phyloP scores from a whole-genome alignment of 1,140 invertebrate genomes.

The Drosophila malerkotliana region DNA sequence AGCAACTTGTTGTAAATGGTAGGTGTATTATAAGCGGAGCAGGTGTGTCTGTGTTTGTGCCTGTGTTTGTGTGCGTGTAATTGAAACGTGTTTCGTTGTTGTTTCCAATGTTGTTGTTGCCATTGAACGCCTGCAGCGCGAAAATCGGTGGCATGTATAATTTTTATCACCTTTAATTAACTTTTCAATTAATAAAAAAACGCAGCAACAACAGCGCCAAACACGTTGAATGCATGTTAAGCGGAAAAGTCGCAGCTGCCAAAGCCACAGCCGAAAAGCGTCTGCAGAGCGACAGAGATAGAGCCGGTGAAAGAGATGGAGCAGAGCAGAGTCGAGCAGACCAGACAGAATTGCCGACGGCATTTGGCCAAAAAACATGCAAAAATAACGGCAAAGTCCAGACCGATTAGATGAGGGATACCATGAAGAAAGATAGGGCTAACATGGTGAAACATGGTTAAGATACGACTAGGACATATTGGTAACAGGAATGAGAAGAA shows the following conservation, averaged over 20 bases:
- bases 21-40: slow-evolving; percentile 44
- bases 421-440: neutral
- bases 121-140: slow-evolving; percentile 78
- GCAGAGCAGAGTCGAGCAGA: slow-evolving; percentile 2
- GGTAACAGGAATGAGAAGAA: neutral
- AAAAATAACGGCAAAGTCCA: slow-evolving; percentile 6
- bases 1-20: slow-evolving; percentile 69
- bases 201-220: slow-evolving; percentile 45
- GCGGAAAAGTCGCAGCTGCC: slow-evolving; percentile 60
- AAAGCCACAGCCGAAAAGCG: slow-evolving; percentile 4
- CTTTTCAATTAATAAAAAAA: slow-evolving; percentile 84
- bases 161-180: slow-evolving; percentile 84
- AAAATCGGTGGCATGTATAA: slow-evolving; percentile 83
- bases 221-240: slow-evolving; percentile 56
- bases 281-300: neutral
- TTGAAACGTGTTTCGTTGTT: slow-evolving; percentile 74
- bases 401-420: slow-evolving; percentile 1
- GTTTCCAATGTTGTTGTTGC: slow-evolving; percentile 28
- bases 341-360: slow-evolving; percentile 57
- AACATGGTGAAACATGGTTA: slow-evolving; percentile 1
- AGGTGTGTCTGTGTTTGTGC: slow-evolving; percentile 20
- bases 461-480: neutral
- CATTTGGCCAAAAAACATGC: slow-evolving; percentile 31
- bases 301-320: neutral
- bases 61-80: slow-evolving; percentile 63